Percentiles rank a stretch among this genome's conserved stretches.
These are phyloP conservation scores for Dichetophora obliterata DNA, from an alignment of 2,888 invertebrate species.

Conservation along the genomic window DNA sequence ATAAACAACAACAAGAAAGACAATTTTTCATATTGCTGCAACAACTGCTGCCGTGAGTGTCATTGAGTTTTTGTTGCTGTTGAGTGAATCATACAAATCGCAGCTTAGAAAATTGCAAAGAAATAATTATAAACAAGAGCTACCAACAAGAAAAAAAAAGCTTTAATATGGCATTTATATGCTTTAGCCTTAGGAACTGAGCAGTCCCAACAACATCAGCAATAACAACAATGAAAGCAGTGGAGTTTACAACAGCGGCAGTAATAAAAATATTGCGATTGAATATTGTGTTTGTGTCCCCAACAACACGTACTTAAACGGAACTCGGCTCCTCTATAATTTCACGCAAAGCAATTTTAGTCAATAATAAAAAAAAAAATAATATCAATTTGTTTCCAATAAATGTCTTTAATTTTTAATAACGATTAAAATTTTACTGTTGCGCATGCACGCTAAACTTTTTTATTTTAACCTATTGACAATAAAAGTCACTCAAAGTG, in stretches of 20 bases:
- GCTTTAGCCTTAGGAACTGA: not conserved
- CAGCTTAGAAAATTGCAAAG: slow-evolving; percentile 24
- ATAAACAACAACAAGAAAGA: not conserved
- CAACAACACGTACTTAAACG: slow-evolving; percentile 28
- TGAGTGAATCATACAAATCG: slow-evolving; percentile 27
- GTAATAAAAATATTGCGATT: slow-evolving; percentile 18
- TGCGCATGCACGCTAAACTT: not conserved
- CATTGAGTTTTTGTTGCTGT: not conserved
- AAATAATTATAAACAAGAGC: slow-evolving; percentile 32
- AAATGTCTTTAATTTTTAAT: not conserved
- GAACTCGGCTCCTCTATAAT: slow-evolving; percentile 30
- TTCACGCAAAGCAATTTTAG: slow-evolving; percentile 11
- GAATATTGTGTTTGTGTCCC: slow-evolving; percentile 18
- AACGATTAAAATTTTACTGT: not conserved
- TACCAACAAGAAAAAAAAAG: not conserved
- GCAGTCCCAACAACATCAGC: not conserved
- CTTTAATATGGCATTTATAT: slow-evolving; percentile 32
- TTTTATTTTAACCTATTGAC: not conserved
- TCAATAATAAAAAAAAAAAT: slow-evolving; percentile 11
- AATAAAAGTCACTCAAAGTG: slow-evolving; percentile 14
- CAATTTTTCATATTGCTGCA: not conserved
- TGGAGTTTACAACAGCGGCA: slow-evolving; percentile 4
- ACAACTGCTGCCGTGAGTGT: not conserved
- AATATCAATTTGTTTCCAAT: slow-evolving; percentile 10
- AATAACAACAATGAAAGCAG: not conserved